Conservation (phyloP, 2,888 invertebrate species). For the Lasioglossum leucozonium region DNA sequence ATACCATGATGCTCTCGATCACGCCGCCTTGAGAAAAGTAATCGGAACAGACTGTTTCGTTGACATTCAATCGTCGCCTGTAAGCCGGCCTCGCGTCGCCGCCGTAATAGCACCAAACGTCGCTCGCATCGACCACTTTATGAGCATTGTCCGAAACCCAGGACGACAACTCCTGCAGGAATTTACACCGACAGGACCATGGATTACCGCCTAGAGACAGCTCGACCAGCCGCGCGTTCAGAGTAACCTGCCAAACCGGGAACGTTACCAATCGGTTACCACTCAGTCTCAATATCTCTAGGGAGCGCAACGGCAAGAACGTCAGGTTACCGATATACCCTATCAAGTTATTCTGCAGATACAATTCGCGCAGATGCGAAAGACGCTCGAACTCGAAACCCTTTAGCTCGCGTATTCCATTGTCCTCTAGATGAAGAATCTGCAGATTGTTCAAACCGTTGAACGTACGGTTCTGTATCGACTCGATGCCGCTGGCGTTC, state of each 20-base stretch:
- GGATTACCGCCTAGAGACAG: conserved; percentile 93
- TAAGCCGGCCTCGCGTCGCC: conserved; percentile 90
- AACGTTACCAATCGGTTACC: conserved; percentile 93
- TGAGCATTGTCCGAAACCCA: conserved; percentile 93
- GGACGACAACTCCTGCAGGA: conserved; percentile 92
- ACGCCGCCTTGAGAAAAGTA: conserved; percentile 93
- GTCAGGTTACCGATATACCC: conserved; percentile 92
- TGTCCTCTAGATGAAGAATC: conserved; percentile 93
- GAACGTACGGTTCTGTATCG: conserved; percentile 96
- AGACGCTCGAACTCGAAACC: conserved; percentile 95
- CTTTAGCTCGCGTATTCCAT: conserved; percentile 91
- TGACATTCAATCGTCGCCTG: conserved; percentile 92
- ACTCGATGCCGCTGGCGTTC: conserved; percentile 93
- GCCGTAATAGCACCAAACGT: conserved; percentile 93
- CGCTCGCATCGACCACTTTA: conserved; percentile 91
- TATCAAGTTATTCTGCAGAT: conserved; percentile 94
- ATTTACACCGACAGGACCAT: conserved; percentile 96
- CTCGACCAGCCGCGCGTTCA: conserved; percentile 89
- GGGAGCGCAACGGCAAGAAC: conserved; percentile 90
- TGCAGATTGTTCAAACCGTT: conserved; percentile 92
- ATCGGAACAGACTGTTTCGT: conserved; percentile 94
- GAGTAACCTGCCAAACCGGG: conserved; percentile 90
- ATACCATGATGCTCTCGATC: conserved; percentile 91
- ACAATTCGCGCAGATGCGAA: conserved; percentile 91
- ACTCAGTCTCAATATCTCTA: conserved; percentile 92